Conservation (phyloP, 2,113 vertebrate genomes). For the Dicerorhinus sumatrensis region DNA sequence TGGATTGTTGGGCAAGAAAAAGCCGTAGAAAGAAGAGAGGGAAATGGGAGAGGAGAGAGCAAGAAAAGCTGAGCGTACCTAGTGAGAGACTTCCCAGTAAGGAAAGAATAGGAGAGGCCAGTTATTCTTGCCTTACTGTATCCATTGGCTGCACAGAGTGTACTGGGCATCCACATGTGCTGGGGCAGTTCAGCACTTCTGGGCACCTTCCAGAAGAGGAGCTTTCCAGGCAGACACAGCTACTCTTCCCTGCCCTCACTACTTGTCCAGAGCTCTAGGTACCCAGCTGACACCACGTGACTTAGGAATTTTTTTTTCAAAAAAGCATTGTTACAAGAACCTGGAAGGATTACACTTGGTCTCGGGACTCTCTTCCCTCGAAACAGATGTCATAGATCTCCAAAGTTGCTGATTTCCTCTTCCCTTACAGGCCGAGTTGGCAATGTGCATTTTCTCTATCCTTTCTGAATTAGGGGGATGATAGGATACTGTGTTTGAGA, state of each 20-base stretch:
- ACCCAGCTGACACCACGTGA: neutral
- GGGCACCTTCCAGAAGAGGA: neutral
- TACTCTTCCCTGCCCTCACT: neutral
- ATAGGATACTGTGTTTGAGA: neutral
- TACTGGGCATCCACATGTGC: neutral
- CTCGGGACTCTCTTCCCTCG: neutral
- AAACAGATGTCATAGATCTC: neutral
- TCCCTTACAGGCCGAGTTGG: neutral
- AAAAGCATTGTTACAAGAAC: neutral
- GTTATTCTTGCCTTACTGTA: neutral
- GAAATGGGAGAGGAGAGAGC: neutral
- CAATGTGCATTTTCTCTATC: neutral
- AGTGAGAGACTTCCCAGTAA: neutral
- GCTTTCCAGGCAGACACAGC: neutral
- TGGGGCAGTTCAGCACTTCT: neutral
- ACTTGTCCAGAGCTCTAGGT: neutral
- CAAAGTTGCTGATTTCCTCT: neutral
- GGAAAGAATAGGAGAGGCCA: neutral
- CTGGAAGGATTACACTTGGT: neutral
- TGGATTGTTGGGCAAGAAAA: neutral
- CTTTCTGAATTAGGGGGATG: neutral
- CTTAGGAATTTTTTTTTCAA: neutral
- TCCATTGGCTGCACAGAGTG: neutral
- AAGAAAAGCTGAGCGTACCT: neutral
- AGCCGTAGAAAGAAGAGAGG: neutral